Base-by-base conservation (phyloP, 2,113 vertebrate genomes). In the Prinia subflava region DNA sequence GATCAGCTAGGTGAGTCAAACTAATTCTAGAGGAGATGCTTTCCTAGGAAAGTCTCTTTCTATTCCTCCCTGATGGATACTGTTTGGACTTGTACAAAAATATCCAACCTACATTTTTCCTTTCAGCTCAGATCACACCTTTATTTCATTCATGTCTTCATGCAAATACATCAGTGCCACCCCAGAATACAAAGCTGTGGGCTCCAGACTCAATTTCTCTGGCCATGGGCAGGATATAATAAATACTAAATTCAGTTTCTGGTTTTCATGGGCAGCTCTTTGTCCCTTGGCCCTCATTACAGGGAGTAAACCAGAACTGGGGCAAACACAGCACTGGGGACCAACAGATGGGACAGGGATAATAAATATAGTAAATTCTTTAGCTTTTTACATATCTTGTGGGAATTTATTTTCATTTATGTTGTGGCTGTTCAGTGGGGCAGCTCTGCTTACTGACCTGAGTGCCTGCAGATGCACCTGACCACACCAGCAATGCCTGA, bases 301-400 rank as follows among this genome's bases (percentile, higher is more conserved):
- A 49, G 15, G 12, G 7, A 15, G 1, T 53, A 55, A 49, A 71
- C 35, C 15, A 65, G 60, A 80, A 4, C 23, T 82, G 39, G 31
- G n/a, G 11, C 15, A 83, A 76, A n/a, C 42, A 78, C 10, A 60
- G 46, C 14, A 53, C 9, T 0, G 0, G 31, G 15, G 13, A 87
- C 39, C 28, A 69, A 84, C 56, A 81, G 8, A 15, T 3, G 11
- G 25, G 35, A 56, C 35, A 46, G 11, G 15, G 10, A 39, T 37
- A 65, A 14, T 24, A 52, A 8, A 20, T 28, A 10, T 0, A 33
- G 15, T 62, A 62, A 73, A 49, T 53, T 69, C 8, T 75, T 76
- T 9, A 49, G 2, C 10, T 37, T 89, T 85, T 60, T 37, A 39
- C 4, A 0, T 22, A 19, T 12, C 31, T 56, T 30, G 9, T 60